Percentiles rank a stretch among this genome's conserved stretches.
Evolutionary conservation across 2,113 vertebrate species (phyloP).

Genomic region (Prietella phreatophila): DNA sequence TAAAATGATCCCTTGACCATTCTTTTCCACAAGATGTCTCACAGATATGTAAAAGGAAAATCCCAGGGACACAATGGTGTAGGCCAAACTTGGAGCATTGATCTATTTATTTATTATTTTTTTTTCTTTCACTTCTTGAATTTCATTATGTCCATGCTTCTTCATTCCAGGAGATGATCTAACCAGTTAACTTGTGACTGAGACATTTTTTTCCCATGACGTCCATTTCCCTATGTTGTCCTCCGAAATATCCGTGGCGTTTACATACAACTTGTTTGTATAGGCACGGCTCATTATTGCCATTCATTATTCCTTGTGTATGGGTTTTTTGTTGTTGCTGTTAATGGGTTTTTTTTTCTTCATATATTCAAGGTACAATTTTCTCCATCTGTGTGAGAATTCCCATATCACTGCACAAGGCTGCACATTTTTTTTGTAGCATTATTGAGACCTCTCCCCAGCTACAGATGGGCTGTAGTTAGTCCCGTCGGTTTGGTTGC

Average conservation of each 20-base stretch:
- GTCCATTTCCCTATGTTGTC: neutral
- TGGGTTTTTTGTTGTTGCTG: neutral
- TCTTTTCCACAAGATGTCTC: neutral
- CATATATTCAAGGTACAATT: neutral
- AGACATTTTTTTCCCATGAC: constrained; percentile 19
- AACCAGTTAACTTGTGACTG: constrained; percentile 23
- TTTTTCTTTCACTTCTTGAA: constrained; percentile 19
- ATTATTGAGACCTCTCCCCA: constrained; percentile 23
- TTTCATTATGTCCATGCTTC: constrained; percentile 21
- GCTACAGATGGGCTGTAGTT: constrained; percentile 4
- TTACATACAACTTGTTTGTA: neutral
- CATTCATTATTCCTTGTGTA: neutral
- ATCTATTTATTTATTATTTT: constrained; percentile 2
- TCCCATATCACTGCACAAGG: neutral
- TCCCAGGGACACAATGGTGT: neutral
- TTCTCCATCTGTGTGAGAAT: neutral
- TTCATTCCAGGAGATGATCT: constrained; percentile 22
- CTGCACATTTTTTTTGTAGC: neutral
- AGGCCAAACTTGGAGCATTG: neutral
- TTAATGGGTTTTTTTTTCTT: neutral
- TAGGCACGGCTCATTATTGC: neutral
- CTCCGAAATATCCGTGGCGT: neutral
- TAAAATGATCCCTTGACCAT: constrained; percentile 38
- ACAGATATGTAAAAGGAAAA: constrained; percentile 3
- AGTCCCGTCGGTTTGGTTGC: constrained; percentile 18